Evolutionary conservation across 2,797 vertebrate genomes (phyloP).

Genomic region (Diglossa cyanea): DNA sequence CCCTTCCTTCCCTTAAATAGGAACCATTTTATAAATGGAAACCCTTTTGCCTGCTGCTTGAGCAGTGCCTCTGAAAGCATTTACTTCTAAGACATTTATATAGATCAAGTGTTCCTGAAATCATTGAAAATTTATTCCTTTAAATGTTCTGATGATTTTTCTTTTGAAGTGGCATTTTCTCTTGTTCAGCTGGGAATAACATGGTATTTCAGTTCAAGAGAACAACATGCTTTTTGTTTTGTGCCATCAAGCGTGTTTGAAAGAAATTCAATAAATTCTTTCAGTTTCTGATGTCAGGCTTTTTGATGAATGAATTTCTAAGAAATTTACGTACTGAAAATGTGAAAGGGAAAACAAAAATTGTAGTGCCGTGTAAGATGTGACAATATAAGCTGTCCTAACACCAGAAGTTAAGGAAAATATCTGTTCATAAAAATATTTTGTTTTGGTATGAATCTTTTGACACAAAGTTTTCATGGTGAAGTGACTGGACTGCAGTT

Average conservation of each 20-base stretch:
- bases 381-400: not conserved
- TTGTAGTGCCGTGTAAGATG: not conserved
- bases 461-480: not conserved
- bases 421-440: not conserved
- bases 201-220: not conserved
- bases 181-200: not conserved
- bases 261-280: not conserved
- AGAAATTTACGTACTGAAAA: not conserved
- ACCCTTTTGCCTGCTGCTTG: constrained; percentile 1
- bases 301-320: not conserved
- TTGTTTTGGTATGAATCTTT: not conserved
- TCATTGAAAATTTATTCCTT: not conserved
- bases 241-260: not conserved
- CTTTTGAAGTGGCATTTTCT: not conserved
- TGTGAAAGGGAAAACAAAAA: not conserved
- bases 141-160: not conserved
- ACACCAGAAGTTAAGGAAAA: not conserved
- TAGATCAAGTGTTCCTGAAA: not conserved
- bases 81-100: not conserved
- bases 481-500: not conserved
- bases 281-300: not conserved
- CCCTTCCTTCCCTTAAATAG: constrained; percentile 40
- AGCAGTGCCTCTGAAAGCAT: not conserved
- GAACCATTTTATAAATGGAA: constrained; percentile 9
- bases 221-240: not conserved